A percentile compares a stretch with the other conserved stretches of the same genome.
These are phyloP conservation scores for Formica selysi DNA, from an alignment of 1,140 invertebrate species.

Conservation along the genomic window DNA sequence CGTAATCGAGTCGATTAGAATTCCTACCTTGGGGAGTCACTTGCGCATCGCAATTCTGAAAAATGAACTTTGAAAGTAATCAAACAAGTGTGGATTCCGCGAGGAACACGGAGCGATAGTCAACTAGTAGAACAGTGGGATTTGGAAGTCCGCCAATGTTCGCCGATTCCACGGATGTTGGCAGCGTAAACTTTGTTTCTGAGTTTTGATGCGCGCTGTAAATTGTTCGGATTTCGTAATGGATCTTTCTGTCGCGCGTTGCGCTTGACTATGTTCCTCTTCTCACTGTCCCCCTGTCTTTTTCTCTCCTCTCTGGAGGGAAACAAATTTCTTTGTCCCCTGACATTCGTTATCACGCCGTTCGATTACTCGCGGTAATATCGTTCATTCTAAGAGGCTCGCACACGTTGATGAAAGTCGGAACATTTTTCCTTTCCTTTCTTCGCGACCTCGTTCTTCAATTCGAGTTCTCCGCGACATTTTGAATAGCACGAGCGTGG, in stretches of 20 bases:
- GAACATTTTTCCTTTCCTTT: background rate
- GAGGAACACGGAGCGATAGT: constrained; percentile 41
- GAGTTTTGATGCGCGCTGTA: constrained; percentile 47
- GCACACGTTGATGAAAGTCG: constrained; percentile 25
- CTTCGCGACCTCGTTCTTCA: constrained; percentile 24
- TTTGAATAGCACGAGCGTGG: constrained; percentile 44
- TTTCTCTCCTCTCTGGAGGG: background rate
- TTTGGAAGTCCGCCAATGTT: constrained; percentile 56
- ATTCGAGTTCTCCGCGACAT: constrained; percentile 23
- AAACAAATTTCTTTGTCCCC: background rate
- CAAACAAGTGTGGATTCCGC: constrained; percentile 53
- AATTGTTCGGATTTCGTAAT: constrained; percentile 51
- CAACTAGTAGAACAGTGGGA: constrained; percentile 44
- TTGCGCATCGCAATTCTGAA: constrained; percentile 44
- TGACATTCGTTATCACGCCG: constrained; percentile 8
- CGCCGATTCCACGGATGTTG: constrained; percentile 33
- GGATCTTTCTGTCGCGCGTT: constrained; percentile 38
- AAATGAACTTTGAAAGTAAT: constrained; percentile 53
- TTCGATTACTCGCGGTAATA: constrained; percentile 9
- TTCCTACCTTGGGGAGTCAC: constrained; percentile 6
- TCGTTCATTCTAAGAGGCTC: constrained; percentile 3
- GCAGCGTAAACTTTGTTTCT: constrained; percentile 50
- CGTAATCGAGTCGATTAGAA: constrained; percentile 42
- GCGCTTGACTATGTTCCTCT: background rate
- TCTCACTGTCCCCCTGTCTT: background rate